Evolutionary conservation across 2,113 vertebrate genomes (phyloP), one percentile per base, ranked within the genome.

Genomic region (Tachysurus fulvidraco): DNA sequence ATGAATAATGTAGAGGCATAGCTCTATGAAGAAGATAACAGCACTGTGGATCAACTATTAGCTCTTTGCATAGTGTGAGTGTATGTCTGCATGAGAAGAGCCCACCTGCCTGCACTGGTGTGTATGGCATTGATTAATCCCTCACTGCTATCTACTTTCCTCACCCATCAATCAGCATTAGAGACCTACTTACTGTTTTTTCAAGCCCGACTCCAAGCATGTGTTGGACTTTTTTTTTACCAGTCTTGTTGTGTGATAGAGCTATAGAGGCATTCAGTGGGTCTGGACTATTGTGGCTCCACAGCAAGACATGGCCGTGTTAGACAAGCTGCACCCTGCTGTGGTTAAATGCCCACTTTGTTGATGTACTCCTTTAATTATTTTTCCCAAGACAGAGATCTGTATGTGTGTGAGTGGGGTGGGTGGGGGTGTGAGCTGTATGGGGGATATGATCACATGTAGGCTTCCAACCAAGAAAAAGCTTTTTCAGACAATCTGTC

Each of bases 101-200:
- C 77, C 89, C 88, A 67, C 90, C 90, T 81, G 71, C 84, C 55
- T 80, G 82, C 62, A 46, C 78, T 89, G 85, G 81, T 83, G 82
- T 2, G 79, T 79, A 86, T 85, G 82, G 79, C 86, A n/a, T 89
- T 91, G 89, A 89, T 91, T 88, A 89, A 91, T 91, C 83, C 85
- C 12, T 46, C 55, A 77, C 13, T 79, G 9, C 81, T 83, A 81
- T 88, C 89, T 81, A 60, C 83, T 50, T 80, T 85, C 50, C 59
- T 50, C 30, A 64, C 65, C 86, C 85, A 90, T 91, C 83, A 79
- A 80, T 91, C 89, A 89, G 89, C 83, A 88, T 90, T 89, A 89
- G 67, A 85, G 59, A 44, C 1, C 59, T 13, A 19, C 65, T 88
- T 73, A 2, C 59, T 55, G 16, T 60, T 69, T 62, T 44, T 79